phyloP scores from a whole-genome alignment of 2,888 invertebrate genomes.

The Leptinotarsa tumamoca region DNA sequence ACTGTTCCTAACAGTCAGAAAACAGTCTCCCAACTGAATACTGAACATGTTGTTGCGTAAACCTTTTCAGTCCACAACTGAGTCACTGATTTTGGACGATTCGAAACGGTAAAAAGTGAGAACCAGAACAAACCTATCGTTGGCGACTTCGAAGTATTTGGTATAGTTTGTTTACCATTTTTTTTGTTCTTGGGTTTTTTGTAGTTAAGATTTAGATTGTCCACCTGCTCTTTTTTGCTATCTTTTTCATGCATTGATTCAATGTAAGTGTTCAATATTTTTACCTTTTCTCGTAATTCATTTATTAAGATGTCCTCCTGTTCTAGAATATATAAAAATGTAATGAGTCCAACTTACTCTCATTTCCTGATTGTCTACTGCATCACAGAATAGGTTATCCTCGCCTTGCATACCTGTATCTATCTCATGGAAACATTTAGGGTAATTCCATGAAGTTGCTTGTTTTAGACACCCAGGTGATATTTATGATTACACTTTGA shows the following conservation, averaged over 20 bases:
- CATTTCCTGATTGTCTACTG: not conserved
- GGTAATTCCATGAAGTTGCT: not conserved
- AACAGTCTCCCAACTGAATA: too few species aligned
- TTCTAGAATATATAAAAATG: not conserved
- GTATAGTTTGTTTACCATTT: not conserved
- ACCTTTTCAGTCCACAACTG: too few species aligned
- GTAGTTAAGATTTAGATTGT: not conserved
- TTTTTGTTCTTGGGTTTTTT: slow-evolving; percentile 1
- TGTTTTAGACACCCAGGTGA: not conserved
- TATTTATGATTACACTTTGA: slow-evolving; percentile 5
- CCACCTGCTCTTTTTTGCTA: not conserved
- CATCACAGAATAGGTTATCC: not conserved
- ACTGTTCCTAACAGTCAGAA: too few species aligned
- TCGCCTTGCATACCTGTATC: not conserved
- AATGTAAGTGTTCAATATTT: slow-evolving; percentile 3
- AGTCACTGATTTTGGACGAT: too few species aligned
- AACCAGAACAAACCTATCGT: not conserved
- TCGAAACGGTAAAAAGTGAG: too few species aligned
- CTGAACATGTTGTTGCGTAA: too few species aligned
- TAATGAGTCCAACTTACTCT: slow-evolving; percentile 8
- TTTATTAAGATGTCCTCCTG: not conserved
- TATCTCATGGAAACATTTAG: not conserved
- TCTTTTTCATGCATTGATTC: not conserved
- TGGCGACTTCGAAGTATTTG: slow-evolving; percentile 5
- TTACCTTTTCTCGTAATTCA: not conserved